phyloP scores from a whole-genome alignment of 2,113 vertebrate genomes.

The Epinephelus cyanopodus region DNA sequence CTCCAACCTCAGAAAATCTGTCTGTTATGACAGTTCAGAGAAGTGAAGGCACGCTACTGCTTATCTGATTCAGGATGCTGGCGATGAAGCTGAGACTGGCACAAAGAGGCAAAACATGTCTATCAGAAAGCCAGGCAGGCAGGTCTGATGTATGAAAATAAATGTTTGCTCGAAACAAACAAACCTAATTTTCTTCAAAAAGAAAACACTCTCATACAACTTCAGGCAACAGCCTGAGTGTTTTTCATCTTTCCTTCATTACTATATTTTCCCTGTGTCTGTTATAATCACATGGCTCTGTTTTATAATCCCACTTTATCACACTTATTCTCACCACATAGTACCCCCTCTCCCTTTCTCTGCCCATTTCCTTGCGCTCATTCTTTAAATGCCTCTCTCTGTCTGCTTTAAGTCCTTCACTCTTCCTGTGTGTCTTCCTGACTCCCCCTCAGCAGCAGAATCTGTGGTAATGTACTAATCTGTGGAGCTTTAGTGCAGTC shows the following conservation, averaged over 20 bases:
- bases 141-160: conserved; percentile 52
- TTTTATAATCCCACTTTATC: conserved; percentile 65
- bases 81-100: conserved; percentile 42
- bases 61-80: conserved; percentile 57
- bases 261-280: conserved; percentile 32
- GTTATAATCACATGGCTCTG: conserved; percentile 44
- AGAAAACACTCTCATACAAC: conserved; percentile 23
- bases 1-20: conserved; percentile 1
- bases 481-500: conserved; percentile 70
- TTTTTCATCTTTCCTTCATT: conserved; percentile 25
- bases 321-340: conserved; percentile 35
- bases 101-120: conserved; percentile 65
- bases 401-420: conserved; percentile 63
- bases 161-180: conserved; percentile 41
- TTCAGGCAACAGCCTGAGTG: not conserved
- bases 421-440: conserved; percentile 50
- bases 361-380: conserved; percentile 48
- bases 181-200: conserved; percentile 44
- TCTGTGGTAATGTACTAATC: conserved; percentile 78
- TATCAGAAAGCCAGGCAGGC: conserved; percentile 46
- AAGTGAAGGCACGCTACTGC: conserved; percentile 33
- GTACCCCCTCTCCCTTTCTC: conserved; percentile 34
- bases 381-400: conserved; percentile 58
- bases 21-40: conserved; percentile 36
- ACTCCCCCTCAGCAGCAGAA: conserved; percentile 62